Evolutionary conservation across 2,888 invertebrate species (phyloP).

Genomic region (Pseudococcus viburni): DNA sequence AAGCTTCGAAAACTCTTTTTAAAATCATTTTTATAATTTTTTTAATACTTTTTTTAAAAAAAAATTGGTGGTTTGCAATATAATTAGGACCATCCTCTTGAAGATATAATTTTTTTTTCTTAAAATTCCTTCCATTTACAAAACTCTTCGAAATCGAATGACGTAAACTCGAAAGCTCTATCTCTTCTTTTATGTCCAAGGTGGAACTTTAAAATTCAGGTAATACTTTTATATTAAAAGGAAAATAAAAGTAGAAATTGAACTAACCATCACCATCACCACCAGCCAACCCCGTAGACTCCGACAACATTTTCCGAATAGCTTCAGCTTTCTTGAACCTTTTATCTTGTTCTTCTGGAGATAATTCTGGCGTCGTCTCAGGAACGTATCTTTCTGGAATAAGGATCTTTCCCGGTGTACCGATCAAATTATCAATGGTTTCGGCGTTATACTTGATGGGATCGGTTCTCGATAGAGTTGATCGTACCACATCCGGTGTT

Average conservation of each 20-base stretch:
- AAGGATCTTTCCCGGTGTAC: constrained; percentile 90
- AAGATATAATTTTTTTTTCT: too few relatives aligned
- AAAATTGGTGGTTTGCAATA: too few relatives aligned
- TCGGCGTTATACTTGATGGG: constrained; percentile 80
- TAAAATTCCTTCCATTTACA: too few relatives aligned
- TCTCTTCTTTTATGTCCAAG: too few relatives aligned
- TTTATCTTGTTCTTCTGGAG: constrained; percentile 87
- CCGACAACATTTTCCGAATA: constrained; percentile 91
- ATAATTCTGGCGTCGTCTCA: constrained; percentile 87
- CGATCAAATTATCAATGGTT: constrained; percentile 88
- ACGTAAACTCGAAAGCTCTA: too few relatives aligned
- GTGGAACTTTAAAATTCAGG: too few relatives aligned
- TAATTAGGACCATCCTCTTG: too few relatives aligned
- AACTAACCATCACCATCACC: constrained; percentile 63
- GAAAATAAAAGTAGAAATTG: neutral
- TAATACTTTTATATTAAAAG: too few relatives aligned
- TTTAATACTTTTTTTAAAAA: too few relatives aligned
- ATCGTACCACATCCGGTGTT: constrained; percentile 89
- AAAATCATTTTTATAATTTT: too few relatives aligned
- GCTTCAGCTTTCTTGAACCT: constrained; percentile 90
- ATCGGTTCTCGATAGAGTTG: constrained; percentile 78
- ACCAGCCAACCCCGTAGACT: constrained; percentile 72
- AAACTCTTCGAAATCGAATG: too few relatives aligned
- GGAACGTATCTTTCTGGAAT: constrained; percentile 94
- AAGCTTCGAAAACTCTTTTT: too few relatives aligned